A percentile compares a stretch with the other conserved stretches of the same genome.
phyloP scores from a whole-genome alignment of 2,113 vertebrate genomes.

The Himantopus leucocephalus region DNA sequence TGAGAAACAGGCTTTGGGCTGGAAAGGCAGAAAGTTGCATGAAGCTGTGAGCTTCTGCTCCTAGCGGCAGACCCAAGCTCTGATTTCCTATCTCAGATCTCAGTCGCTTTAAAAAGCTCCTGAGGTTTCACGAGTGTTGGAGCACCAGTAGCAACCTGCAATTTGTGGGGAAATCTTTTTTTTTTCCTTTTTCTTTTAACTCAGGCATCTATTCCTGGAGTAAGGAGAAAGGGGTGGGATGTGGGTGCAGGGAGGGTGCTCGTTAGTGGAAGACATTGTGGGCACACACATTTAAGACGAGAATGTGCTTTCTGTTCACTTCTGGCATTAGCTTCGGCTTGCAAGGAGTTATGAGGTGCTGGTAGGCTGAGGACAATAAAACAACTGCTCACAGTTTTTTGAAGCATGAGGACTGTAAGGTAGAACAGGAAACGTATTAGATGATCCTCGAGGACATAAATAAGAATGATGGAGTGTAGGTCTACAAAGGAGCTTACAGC shows the following conservation, averaged over 20 bases:
- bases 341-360: conserved; percentile 1
- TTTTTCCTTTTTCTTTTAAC: not conserved
- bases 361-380: not conserved
- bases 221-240: not conserved
- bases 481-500: not conserved
- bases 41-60: not conserved
- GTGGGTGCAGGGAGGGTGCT: not conserved
- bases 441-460: not conserved
- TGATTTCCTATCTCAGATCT: not conserved
- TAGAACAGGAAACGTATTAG: not conserved
- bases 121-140: not conserved
- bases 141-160: not conserved
- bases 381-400: not conserved
- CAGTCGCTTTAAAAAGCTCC: not conserved
- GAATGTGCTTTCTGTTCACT: not conserved
- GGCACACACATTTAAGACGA: not conserved
- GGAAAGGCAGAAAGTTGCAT: not conserved
- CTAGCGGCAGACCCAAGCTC: not conserved
- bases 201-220: not conserved
- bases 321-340: not conserved
- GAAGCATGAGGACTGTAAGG: not conserved
- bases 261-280: not conserved
- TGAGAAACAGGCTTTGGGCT: not conserved
- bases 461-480: not conserved
- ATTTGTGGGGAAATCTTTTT: not conserved